Evolutionary conservation across 2,888 invertebrate genomes (phyloP), one percentile per base, ranked within the genome.

Genomic region (Bibio marci): DNA sequence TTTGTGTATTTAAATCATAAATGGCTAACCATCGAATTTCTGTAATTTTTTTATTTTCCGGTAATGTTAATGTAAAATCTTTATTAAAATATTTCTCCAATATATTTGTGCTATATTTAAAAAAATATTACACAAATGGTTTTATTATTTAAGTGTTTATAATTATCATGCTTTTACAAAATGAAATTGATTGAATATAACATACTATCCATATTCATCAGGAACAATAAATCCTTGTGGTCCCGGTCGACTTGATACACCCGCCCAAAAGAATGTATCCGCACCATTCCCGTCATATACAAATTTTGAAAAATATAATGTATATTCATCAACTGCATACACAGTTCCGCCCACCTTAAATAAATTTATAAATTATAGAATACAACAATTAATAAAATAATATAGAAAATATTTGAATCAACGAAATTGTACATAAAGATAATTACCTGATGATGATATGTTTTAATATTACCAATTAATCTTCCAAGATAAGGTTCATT

Each of bases 191-290:
- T 17, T 15, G 32, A 30, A 18, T 12, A 18, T 30, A 39, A 61
- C 74, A 63, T 50, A 88, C 88, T 78, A 82, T 57, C 85, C 85
- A 58, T 73, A 71, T 57, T 87, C 80, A 52, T 91, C 83, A 1
- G 90, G 83, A 33, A 91, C 80, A 40, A 90, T 88, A 56, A 90
- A 90, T 6, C 91, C 91, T 57, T 88, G 82, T 0, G 86, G 86
- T 1, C 88, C 87, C 0, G 90, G 87, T 15, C 87, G 66, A 50
- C 80, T 82, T 0, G 81, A 69, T 26, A 83, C 77, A n/a, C 91
- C 91, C 0, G 87, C 81, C 88, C 88, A 91, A 62, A 91, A 91
- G 62, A 86, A 91, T 2, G 90, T 82, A 55, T 91, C 91, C 10
- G 80, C 80, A 1, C 88, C 90, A 33, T 82, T 81, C 30, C 90